Base-by-base conservation (phyloP, 2,113 vertebrate genomes). In the Rousettus leschenaultii region DNA sequence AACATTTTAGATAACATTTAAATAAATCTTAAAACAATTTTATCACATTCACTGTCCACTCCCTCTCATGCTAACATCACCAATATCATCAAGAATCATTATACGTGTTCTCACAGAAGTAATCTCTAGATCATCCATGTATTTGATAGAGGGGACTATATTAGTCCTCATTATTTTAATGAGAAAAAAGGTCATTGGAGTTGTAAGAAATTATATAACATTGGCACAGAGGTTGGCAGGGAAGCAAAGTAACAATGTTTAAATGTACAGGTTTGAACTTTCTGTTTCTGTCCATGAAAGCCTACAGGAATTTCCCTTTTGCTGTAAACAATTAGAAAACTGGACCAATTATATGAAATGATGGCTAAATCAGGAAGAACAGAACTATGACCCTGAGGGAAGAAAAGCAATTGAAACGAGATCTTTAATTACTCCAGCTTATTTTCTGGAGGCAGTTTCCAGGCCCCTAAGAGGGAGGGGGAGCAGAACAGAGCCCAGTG, bases 151-250 rank as follows among this genome's bases (percentile, higher is more conserved):
- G 18, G 80, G 6, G 16, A 12, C 38, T 14, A 70, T 85, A 57
- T 75, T 79, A 40, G 66, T 65, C 75, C 30, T 93, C 87, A 59
- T 55, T 96, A 53, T 88, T 96, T 89, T 71, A 84, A 68, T 66
- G 65, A 86, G 74, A 75, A 92, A 94, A 68, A 80, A 51, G 22
- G 28, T 77, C 78, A 57, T 78, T 95, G 74, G 40, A 92, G 66
- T 94, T 80, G 90, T 66, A 61, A 86, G 96, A 96, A 96, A 95
- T 96, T 66, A 59, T 53, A 80, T 40, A 80, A 80, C 94, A 33
- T 84, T 92, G 40, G 91, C 66, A 43, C 30, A 73, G 55, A 97
- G 53, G 51, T 94, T 89, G 80, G 87, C 75, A 96, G 65, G 79
- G 43, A 94, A 93, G 93, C 85, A 78, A 40, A 93, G 53, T 55